Percentiles rank a stretch among this genome's conserved stretches.
These are phyloP conservation scores for Monochamus alternatus DNA, from an alignment of 2,888 invertebrate species.

Conservation along the genomic window DNA sequence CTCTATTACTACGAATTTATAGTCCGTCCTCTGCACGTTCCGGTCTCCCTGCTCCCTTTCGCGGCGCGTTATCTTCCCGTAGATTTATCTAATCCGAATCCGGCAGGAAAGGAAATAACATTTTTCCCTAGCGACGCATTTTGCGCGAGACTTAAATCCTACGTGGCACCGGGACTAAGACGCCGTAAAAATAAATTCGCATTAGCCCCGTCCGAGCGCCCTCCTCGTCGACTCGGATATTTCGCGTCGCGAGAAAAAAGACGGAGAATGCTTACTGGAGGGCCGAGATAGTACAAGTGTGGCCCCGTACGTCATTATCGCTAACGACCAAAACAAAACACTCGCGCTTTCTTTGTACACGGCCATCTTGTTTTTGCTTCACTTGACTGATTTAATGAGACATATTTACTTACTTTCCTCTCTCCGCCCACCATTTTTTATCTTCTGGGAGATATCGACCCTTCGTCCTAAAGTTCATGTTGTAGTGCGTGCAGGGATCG, in stretches of 20 bases:
- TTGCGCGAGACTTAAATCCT: slow-evolving; percentile 66
- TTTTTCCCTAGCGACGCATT: slow-evolving; percentile 69
- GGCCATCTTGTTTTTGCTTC: slow-evolving; percentile 70
- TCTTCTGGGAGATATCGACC: slow-evolving; percentile 16
- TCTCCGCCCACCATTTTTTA: slow-evolving; percentile 38
- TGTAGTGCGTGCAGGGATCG: no score
- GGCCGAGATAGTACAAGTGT: slow-evolving; percentile 57
- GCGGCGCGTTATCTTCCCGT: slow-evolving; percentile 34
- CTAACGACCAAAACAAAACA: slow-evolving; percentile 69
- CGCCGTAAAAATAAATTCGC: slow-evolving; percentile 63
- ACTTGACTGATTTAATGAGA: slow-evolving; percentile 69
- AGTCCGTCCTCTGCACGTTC: slow-evolving; percentile 46
- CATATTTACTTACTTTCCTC: slow-evolving; percentile 53
- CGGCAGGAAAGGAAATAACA: slow-evolving; percentile 58
- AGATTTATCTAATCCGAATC: slow-evolving; percentile 41
- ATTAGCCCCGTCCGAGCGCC: slow-evolving; percentile 51
- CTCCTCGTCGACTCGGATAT: slow-evolving; percentile 35
- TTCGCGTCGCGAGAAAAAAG: slow-evolving; percentile 36
- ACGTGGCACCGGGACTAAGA: slow-evolving; percentile 61
- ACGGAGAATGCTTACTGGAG: slow-evolving; percentile 47
- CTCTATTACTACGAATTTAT: slow-evolving; percentile 66
- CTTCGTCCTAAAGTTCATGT: no score
- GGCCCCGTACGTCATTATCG: slow-evolving; percentile 67
- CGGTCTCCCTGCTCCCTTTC: slow-evolving; percentile 41
- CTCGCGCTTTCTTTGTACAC: slow-evolving; percentile 66